A percentile compares a stretch with the other conserved stretches of the same genome.
Conservation (phyloP, 1,140 invertebrate genomes). For the Camponotus pennsylvanicus region DNA sequence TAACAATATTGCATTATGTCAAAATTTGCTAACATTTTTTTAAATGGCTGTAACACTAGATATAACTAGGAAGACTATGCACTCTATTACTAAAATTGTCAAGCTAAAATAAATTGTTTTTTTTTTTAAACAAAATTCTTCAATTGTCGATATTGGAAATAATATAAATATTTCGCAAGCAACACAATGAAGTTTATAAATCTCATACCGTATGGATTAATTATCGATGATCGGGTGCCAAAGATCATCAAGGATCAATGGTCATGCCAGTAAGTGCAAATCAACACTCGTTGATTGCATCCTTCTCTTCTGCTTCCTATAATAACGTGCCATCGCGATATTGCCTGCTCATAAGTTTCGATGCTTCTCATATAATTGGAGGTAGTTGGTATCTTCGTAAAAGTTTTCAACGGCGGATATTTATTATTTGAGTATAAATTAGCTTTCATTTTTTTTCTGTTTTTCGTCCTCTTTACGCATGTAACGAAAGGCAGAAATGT, state of each 20-base stretch:
- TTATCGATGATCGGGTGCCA: constrained; percentile 61
- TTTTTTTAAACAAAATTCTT: constrained; percentile 4
- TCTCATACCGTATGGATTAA: constrained; percentile 75
- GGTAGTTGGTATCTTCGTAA: constrained; percentile 13
- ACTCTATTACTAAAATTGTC: background rate
- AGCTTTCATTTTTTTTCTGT: background rate
- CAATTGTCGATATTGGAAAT: background rate
- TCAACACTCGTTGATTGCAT: constrained; percentile 75
- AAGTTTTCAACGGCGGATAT: constrained; percentile 17
- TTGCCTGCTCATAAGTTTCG: constrained; percentile 20
- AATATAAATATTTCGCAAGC: constrained; percentile 17
- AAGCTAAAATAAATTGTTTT: background rate
- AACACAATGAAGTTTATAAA: constrained; percentile 62
- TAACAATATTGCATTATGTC: background rate
- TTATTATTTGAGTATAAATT: constrained; percentile 32
- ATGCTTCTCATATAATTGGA: constrained; percentile 34
- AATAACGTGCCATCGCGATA: constrained; percentile 36
- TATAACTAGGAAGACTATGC: background rate
- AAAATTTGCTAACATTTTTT: background rate
- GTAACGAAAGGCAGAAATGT: constrained; percentile 4
- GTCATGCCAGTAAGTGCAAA: constrained; percentile 74
- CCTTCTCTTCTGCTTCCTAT: constrained; percentile 28
- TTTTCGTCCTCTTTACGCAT: constrained; percentile 5
- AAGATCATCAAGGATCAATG: constrained; percentile 72
- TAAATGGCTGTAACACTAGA: background rate